A percentile compares a stretch with the other conserved stretches of the same genome.
phyloP scores from a whole-genome alignment of 2,888 invertebrate genomes.

The Galeruca laticollis region DNA sequence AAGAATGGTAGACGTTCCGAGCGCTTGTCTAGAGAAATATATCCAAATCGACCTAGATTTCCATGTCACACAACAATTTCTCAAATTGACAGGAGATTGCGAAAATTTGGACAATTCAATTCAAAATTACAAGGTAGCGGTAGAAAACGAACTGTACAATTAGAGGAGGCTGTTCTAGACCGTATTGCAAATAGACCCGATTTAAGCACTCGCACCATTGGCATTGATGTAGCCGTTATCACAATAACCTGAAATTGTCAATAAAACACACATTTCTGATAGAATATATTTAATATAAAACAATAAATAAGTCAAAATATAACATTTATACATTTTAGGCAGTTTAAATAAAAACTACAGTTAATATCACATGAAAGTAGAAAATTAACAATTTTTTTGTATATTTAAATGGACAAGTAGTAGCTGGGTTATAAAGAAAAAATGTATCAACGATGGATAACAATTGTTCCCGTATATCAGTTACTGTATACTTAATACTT shows the following conservation, averaged over 20 bases:
- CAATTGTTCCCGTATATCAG: constrained; percentile 27
- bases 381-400: constrained; percentile 17
- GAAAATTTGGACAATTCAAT: too few relatives aligned
- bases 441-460: constrained; percentile 3
- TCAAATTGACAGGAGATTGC: too few relatives aligned
- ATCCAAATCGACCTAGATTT: too few relatives aligned
- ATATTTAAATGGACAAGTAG: constrained; percentile 5
- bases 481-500: not conserved
- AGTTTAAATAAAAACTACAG: constrained; percentile 30
- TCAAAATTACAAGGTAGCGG: too few relatives aligned
- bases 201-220: too few relatives aligned
- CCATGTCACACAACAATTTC: too few relatives aligned
- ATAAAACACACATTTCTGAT: constrained; percentile 9
- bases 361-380: constrained; percentile 33
- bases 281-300: constrained; percentile 37
- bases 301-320: constrained; percentile 36
- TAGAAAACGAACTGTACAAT: too few relatives aligned
- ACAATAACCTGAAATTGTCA: not conserved
- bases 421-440: constrained; percentile 8
- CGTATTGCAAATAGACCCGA: too few relatives aligned
- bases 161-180: too few relatives aligned
- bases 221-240: too few relatives aligned
- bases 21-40: too few relatives aligned
- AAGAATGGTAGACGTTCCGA: too few relatives aligned
- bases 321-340: constrained; percentile 35